A percentile compares a stretch with the other conserved stretches of the same genome.
Conservation (phyloP, 2,888 invertebrate species). For the Tethea ocularis region DNA sequence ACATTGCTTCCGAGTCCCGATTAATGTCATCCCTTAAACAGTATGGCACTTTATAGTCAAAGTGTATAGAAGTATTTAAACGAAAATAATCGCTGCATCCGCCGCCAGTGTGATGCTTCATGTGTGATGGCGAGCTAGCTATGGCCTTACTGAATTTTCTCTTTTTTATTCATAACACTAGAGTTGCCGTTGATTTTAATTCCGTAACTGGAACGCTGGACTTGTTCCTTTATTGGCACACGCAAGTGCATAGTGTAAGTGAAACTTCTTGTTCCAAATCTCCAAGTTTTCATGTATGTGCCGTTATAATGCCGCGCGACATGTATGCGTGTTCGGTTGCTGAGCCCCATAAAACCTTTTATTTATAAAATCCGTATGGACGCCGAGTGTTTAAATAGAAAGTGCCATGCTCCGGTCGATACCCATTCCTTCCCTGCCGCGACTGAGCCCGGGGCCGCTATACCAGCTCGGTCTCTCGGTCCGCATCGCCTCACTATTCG, state of each 20-base stretch:
- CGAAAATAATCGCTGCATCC: slow-evolving; percentile 71
- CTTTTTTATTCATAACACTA: slow-evolving; percentile 68
- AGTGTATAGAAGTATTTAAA: slow-evolving; percentile 65
- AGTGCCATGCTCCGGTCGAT: slow-evolving; percentile 84
- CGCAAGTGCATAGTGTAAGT: slow-evolving; percentile 82
- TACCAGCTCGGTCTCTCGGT: slow-evolving; percentile 47
- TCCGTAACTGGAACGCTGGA: slow-evolving; percentile 73
- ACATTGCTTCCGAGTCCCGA: slow-evolving; percentile 63
- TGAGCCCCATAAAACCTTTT: slow-evolving; percentile 73
- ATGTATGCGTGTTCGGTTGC: slow-evolving; percentile 80
- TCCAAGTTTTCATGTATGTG: slow-evolving; percentile 81
- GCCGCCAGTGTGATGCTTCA: slow-evolving; percentile 77
- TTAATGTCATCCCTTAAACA: slow-evolving; percentile 70
- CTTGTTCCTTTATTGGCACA: slow-evolving; percentile 81
- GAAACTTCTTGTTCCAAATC: slow-evolving; percentile 85
- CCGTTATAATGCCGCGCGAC: slow-evolving; percentile 75
- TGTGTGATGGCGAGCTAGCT: slow-evolving; percentile 75
- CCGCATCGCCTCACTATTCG: slow-evolving; percentile 47
- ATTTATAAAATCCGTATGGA: slow-evolving; percentile 72
- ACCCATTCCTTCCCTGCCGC: slow-evolving; percentile 64
- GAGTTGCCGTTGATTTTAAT: slow-evolving; percentile 58
- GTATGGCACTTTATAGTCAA: slow-evolving; percentile 79
- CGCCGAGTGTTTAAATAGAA: slow-evolving; percentile 71
- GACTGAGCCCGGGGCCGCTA: slow-evolving; percentile 43
- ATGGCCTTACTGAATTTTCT: slow-evolving; percentile 80